phyloP scores from a whole-genome alignment of 2,113 vertebrate genomes.

The Mastomys natalensis region DNA sequence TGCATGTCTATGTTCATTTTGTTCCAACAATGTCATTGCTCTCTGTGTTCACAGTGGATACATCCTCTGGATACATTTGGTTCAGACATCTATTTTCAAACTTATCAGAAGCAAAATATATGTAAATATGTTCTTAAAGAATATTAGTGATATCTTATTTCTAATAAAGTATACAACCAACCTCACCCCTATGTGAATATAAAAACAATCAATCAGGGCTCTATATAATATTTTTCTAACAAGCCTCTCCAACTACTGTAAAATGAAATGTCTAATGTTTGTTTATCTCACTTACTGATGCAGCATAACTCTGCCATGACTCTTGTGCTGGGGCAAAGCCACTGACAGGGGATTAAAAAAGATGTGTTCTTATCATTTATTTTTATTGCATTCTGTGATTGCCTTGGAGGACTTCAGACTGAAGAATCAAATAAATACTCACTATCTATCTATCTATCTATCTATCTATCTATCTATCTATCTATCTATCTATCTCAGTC shows the following conservation, averaged over 20 bases:
- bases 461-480: too few species aligned
- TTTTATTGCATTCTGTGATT: neutral
- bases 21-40: neutral
- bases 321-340: neutral
- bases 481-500: too few species aligned
- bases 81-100: neutral
- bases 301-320: neutral
- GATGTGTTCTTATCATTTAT: neutral
- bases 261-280: neutral
- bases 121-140: neutral
- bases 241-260: neutral
- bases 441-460: too few species aligned
- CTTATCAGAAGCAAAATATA: neutral
- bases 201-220: neutral
- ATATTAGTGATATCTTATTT: neutral
- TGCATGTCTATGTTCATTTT: neutral
- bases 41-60: fast-evolving
- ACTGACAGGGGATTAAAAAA: conserved; percentile 7
- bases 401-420: neutral
- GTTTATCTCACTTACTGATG: neutral
- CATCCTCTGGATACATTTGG: neutral
- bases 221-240: neutral
- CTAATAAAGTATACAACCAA: neutral
- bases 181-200: neutral
- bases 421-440: neutral